phyloP scores from a whole-genome alignment of 2,888 invertebrate genomes.

The Eremobia ochroleuca region DNA sequence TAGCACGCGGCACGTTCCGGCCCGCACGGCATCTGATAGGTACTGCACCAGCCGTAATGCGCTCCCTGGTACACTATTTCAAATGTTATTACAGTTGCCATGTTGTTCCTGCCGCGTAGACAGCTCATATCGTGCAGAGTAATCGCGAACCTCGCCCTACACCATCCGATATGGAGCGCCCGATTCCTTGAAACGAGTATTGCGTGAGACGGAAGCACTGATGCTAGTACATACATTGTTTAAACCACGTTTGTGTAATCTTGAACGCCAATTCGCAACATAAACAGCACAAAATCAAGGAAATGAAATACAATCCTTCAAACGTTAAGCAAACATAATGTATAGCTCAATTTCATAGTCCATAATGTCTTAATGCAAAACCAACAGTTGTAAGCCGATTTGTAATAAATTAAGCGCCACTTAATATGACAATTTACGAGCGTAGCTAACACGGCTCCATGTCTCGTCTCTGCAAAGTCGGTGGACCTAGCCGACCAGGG shows the following conservation, averaged over 20 bases:
- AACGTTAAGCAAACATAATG: conserved; percentile 61
- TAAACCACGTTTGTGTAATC: conserved; percentile 51
- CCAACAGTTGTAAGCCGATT: conserved; percentile 81
- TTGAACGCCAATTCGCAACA: conserved; percentile 48
- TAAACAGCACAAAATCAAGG: conserved; percentile 65
- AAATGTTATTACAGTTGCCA: conserved; percentile 81
- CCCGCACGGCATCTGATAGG: conserved; percentile 85
- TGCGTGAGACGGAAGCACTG: conserved; percentile 75
- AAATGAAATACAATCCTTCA: conserved; percentile 69
- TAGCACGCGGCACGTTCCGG: conserved; percentile 86
- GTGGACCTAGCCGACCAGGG: conserved; percentile 66
- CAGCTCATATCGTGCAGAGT: conserved; percentile 78
- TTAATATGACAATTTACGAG: conserved; percentile 85
- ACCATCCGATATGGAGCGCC: conserved; percentile 70
- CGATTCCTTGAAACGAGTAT: conserved; percentile 67
- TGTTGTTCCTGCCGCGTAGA: conserved; percentile 76
- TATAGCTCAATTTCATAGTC: conserved; percentile 77
- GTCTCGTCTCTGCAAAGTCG: conserved; percentile 69
- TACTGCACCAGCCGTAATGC: conserved; percentile 78
- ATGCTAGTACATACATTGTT: conserved; percentile 63
- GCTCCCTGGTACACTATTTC: conserved; percentile 80
- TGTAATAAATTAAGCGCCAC: conserved; percentile 79
- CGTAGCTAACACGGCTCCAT: conserved; percentile 74
- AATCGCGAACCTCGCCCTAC: conserved; percentile 78
- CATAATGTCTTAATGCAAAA: conserved; percentile 77